Base-by-base conservation (phyloP, 2,888 invertebrate genomes). In the Tillus elongatus region DNA sequence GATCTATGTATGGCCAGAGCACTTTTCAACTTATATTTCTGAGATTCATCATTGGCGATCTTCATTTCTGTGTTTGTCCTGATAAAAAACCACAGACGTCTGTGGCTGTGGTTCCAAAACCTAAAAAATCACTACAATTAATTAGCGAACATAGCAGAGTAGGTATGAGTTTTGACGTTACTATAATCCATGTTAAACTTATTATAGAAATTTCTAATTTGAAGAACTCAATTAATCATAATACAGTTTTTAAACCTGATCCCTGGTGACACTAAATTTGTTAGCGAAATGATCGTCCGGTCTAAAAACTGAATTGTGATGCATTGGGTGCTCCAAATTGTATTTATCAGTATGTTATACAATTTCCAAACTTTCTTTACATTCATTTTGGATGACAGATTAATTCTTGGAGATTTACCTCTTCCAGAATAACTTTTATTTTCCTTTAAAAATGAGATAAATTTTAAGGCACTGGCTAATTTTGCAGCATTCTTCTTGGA, bases 1-100 rank as follows among this genome's bases (percentile, higher is more conserved):
- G 10, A 4, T 11, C 10, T 29, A 10, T 29, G 29, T 8, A 29
- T 10, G 4, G 8, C 10, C 11, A 11, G n/a, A 29, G 6, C 24
- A 19, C 6, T 19, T 19, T 19, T 19, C n/a, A 19, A 19, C 24
- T 19, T 19, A 8, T 19, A 19, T 19, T 19, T 19, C n/a, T 19
- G 24, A 8, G 6, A n/a, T n/a, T 8, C 24, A 19, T 19, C 24
- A 8, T 19, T 19, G n/a, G 24, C n/a, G 24, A 8, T 19, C n/a
- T 8, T 19, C 24, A 19, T 19, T 19, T 19, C 24, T 19, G 24
- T 19, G 24, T 19, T 19, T 19, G 24, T 19, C n/a, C 24, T 19
- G 6, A n/a, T 19, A n/a, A 6, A n/a, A 19, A 19, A n/a, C 24
- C 24, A 19, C 24, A 19, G n/a, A 19, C 24, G 24, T 19, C 24